phyloP scores from a whole-genome alignment of 2,113 vertebrate genomes.

The Puma concolor region DNA sequence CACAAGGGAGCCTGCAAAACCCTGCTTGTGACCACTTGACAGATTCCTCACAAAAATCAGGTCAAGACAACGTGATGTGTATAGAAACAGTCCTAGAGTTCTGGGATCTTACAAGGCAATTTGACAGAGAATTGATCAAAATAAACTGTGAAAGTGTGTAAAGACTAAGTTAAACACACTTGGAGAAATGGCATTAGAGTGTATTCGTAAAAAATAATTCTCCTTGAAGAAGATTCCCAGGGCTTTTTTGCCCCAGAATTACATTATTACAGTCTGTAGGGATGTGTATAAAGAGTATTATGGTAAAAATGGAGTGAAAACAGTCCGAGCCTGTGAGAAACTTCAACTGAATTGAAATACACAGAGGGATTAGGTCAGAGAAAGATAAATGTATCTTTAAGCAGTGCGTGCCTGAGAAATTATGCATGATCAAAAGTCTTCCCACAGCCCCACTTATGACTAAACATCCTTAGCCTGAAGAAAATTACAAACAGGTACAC shows the following conservation, averaged over 20 bases:
- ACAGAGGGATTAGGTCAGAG: slow-evolving; percentile 55
- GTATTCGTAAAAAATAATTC: not conserved
- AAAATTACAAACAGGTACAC: slow-evolving; percentile 44
- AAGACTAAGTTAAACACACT: slow-evolving; percentile 17
- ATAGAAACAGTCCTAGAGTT: not conserved
- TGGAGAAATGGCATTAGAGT: not conserved
- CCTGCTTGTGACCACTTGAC: not conserved
- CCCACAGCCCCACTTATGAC: slow-evolving; percentile 34
- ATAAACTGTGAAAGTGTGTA: not conserved
- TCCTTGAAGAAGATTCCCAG: not conserved
- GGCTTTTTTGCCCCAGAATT: not conserved
- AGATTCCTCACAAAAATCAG: not conserved
- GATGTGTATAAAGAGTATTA: not conserved
- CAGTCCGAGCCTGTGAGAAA: slow-evolving; percentile 51
- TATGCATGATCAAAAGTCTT: slow-evolving; percentile 49
- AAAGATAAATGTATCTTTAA: slow-evolving; percentile 72
- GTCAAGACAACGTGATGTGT: not conserved
- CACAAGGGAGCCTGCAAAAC: not conserved
- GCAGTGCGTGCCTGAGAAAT: slow-evolving; percentile 58
- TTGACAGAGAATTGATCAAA: slow-evolving; percentile 8
- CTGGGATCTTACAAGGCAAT: not conserved
- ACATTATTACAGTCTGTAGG: slow-evolving; percentile 37
- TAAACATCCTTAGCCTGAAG: slow-evolving; percentile 44
- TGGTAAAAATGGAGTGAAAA: slow-evolving; percentile 45
- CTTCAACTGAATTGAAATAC: slow-evolving; percentile 56